Base-by-base conservation (phyloP, 2,888 invertebrate species). In the Neoitamus cyanurus region DNA sequence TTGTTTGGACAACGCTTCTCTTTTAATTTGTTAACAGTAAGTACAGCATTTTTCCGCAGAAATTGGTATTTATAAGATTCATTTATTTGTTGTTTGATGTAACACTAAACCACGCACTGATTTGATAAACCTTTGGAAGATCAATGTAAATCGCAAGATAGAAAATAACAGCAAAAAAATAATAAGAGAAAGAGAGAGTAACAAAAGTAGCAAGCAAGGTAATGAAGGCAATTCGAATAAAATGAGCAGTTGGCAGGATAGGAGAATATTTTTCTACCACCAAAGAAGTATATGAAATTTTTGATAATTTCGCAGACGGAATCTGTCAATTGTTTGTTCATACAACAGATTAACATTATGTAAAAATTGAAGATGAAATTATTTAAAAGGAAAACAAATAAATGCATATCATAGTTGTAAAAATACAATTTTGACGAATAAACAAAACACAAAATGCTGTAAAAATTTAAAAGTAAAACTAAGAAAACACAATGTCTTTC, bases 401-500 rank as follows among this genome's bases (percentile, higher is more conserved):
- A 95, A 95, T 96, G 96, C 96, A 96, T 96, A 96, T 96, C 96
- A 96, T 96, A 96, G 96, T 95, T 96, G 95, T 96, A 96, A 95
- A 88, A 94, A 94, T 93, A 93, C 93, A 94, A 94, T 95, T 94
- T 94, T 95, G 94, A 94, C 94, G 94, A 95, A 95, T 95, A 95
- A 94, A 94, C 93, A 86, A 85, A 86, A 85, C 80, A 84, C 84
- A 86, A 75, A 86, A 84, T 86, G 70, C 72, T 83, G 83, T 84
- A 86, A 84, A 77, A 68, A 75, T 82, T 69, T 82, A 68, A 82
- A 82, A 82, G 42, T 69, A 82, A 82, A 82, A 69, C 37, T 69
- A 83, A 72, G 25, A 42, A 70, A 72, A 20, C 20, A 48, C 28
- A 75, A 75, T 31, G 25, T 28, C 58, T 75, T 73, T 75, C 37